Evolutionary conservation across 2,888 invertebrate species (phyloP), one percentile per base, ranked within the genome.

Genomic region (Sinodicranocentrus sp.): DNA sequence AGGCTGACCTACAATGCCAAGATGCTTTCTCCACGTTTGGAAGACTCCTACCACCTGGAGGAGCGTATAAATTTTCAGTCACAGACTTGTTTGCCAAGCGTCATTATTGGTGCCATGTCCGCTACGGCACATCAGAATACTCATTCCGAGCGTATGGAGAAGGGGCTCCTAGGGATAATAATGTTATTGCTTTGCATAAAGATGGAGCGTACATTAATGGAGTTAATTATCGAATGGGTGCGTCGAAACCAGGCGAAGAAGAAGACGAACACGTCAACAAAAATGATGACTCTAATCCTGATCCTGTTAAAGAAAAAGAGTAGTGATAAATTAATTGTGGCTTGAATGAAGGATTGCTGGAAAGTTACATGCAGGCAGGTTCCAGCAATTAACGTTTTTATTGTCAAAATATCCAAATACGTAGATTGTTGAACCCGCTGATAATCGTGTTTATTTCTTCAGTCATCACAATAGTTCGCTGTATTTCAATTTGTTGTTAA

Each of bases 201-300:
- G 85, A 86, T 33, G 87, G 87, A 13, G 88, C 87, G 10, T 85
- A 78, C 33, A 88, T 88, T 59, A 87, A 88, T 71, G 88, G 87
- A 15, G 68, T 86, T 54, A 82, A 85, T 70, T 82, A 85, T 15
- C 76, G 77, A 23, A 79, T 86, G 6, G 82, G 79, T 23, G 72
- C 8, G 3, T 33, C 15, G n/a, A 52, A 63, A 17, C 19, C 63
- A 0, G 71, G 52, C 1, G 79, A 79, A 28, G 79, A 79, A 21
- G 33, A 26, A 15, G 79, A 72, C 25, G 79, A 72, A 23, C 71
- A 79, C 25, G 54, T 5, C 2, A 70, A 73, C 26, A 73, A 73
- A 39, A 33, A 59, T 21, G 59, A 73, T 52, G 17, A n/a, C 17
- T n/a, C n/a, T n/a, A n/a, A n/a, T n/a, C n/a, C n/a, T n/a, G n/a